These are phyloP conservation scores for Sceloporus tristichus DNA, from an alignment of 2,113 vertebrate species.

Conservation along the genomic window DNA sequence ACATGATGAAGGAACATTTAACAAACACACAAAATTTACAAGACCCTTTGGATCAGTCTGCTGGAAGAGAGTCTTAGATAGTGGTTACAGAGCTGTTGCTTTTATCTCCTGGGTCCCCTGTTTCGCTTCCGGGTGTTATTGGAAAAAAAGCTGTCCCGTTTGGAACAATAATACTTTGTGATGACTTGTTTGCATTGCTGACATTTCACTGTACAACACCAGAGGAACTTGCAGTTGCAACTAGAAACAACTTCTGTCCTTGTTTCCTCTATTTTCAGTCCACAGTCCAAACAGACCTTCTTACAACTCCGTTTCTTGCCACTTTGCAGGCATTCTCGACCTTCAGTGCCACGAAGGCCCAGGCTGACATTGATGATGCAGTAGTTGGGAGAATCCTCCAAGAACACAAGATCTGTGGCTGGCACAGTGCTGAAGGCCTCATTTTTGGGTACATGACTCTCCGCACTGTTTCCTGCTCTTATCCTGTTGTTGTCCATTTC, in stretches of 20 bases:
- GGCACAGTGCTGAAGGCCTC: slow-evolving; percentile 85
- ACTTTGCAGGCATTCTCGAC: slow-evolving; percentile 90
- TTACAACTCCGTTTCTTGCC: slow-evolving; percentile 86
- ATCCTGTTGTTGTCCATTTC: slow-evolving; percentile 89
- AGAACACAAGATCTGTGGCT: slow-evolving; percentile 86
- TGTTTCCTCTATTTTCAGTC: slow-evolving; percentile 86
- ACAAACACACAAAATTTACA: background rate
- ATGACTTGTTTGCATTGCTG: slow-evolving; percentile 88
- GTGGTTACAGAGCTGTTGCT: background rate
- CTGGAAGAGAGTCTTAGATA: background rate
- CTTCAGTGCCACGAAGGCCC: slow-evolving; percentile 90
- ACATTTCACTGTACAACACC: slow-evolving; percentile 96
- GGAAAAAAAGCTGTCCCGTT: slow-evolving; percentile 47
- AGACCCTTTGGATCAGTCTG: rapidly evolving
- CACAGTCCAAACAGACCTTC: slow-evolving; percentile 90
- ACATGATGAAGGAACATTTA: rapidly evolving
- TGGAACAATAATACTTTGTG: slow-evolving; percentile 88
- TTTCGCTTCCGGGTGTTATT: slow-evolving; percentile 75
- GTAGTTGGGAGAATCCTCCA: slow-evolving; percentile 96
- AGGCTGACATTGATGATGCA: slow-evolving; percentile 89
- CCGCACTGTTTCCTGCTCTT: slow-evolving; percentile 90
- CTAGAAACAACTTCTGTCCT: slow-evolving; percentile 84
- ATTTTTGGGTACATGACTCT: slow-evolving; percentile 81
- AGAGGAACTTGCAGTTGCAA: slow-evolving; percentile 97
- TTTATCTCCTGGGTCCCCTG: slow-evolving; percentile 72